A percentile compares a stretch with the other conserved stretches of the same genome.
These are phyloP conservation scores for Drosophila borealis DNA, from an alignment of 2,888 invertebrate genomes.

Conservation along the genomic window DNA sequence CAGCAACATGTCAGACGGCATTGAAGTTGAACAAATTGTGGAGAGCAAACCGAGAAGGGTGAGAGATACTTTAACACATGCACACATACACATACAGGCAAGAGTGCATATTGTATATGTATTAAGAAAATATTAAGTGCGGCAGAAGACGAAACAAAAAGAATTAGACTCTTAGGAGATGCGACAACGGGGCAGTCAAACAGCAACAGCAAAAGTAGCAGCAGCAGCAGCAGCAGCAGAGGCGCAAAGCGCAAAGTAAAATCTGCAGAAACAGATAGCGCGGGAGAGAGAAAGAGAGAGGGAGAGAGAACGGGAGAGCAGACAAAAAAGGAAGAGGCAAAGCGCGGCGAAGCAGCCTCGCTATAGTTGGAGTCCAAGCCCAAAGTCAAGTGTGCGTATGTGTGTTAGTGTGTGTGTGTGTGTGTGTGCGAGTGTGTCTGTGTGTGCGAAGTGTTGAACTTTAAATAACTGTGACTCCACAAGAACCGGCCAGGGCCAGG, in stretches of 20 bases:
- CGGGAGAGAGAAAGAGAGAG: constrained; percentile 2
- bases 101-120: constrained; percentile 12
- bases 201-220: constrained; percentile 15
- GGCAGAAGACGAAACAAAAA: constrained; percentile 46
- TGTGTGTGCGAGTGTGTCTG: constrained; percentile 15
- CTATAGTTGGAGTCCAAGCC: constrained; percentile 53
- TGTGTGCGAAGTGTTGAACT: constrained; percentile 49
- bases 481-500: constrained; percentile 63
- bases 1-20: constrained; percentile 86
- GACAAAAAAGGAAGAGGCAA: constrained; percentile 22
- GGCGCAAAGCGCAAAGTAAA: constrained; percentile 25
- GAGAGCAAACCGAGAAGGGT: constrained; percentile 89
- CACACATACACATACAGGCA: constrained; percentile 6
- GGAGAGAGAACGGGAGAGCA: constrained; percentile 26
- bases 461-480: constrained; percentile 66
- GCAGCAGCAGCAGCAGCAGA: constrained; percentile 9
- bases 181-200: constrained; percentile 46
- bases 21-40: constrained; percentile 87
- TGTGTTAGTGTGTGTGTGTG: constrained; percentile 11
- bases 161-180: constrained; percentile 55
- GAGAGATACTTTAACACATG: constrained; percentile 74
- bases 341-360: constrained; percentile 23
- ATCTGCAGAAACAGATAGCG: constrained; percentile 24
- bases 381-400: constrained; percentile 56
- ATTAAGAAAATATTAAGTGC: constrained; percentile 50